phyloP scores from a whole-genome alignment of 2,113 vertebrate genomes.

The Desmodus rotundus region DNA sequence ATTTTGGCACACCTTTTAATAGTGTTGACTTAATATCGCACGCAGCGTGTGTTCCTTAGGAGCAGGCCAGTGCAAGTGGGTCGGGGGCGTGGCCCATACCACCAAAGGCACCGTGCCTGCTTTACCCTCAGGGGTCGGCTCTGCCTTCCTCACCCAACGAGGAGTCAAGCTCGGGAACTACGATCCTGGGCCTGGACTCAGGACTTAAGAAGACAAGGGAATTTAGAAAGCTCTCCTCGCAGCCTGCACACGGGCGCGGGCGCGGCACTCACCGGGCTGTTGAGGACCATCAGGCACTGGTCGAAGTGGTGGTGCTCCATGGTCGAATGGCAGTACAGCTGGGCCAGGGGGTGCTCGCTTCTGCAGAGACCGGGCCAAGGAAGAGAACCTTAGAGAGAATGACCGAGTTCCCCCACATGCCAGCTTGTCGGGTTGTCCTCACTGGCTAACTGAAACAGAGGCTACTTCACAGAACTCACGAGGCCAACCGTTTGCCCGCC shows the following conservation, averaged over 20 bases:
- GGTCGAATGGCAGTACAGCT: conserved; percentile 97
- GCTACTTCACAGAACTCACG: neutral
- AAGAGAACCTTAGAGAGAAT: neutral
- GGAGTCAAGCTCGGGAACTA: conserved; percentile 74
- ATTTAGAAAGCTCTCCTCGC: neutral
- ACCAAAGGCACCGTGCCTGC: too few relatives aligned
- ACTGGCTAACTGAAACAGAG: neutral
- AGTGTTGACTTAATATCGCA: neutral
- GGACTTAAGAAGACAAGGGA: conserved; percentile 75
- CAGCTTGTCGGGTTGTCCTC: neutral
- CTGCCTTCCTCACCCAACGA: conserved; percentile 80
- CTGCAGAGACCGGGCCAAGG: conserved; percentile 71
- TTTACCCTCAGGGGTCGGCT: conserved; percentile 30
- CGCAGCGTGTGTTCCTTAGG: neutral
- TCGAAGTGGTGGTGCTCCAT: conserved; percentile 99
- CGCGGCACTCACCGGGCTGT: conserved; percentile 88
- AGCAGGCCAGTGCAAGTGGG: accelerated
- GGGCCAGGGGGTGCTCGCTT: conserved; percentile 95
- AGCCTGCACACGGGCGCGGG: neutral
- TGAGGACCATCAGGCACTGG: conserved; percentile 99
- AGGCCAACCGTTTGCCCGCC: neutral
- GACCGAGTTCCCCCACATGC: accelerated
- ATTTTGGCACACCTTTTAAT: neutral
- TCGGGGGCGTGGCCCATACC: too few relatives aligned
- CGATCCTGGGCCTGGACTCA: conserved; percentile 71